Evolutionary conservation across 1,140 invertebrate species (phyloP).

Genomic region (Listronotus bonariensis): DNA sequence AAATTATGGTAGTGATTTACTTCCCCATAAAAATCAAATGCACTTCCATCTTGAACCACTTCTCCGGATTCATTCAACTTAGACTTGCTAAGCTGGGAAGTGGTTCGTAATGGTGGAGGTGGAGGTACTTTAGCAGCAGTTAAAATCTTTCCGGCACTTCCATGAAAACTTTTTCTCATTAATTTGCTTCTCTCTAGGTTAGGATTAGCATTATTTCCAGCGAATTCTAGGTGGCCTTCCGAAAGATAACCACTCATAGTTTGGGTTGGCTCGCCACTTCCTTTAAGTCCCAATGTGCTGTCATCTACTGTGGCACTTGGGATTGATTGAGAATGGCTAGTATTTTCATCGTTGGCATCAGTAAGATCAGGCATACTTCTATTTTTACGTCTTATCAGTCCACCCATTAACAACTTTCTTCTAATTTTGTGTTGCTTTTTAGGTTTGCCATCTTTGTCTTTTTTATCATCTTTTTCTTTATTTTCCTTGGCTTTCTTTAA

Average conservation of each 20-base stretch:
- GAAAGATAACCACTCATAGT: slow-evolving; percentile 81
- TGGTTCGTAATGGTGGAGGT: slow-evolving; percentile 82
- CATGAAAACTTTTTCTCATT: slow-evolving; percentile 88
- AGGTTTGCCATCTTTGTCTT: slow-evolving; percentile 69
- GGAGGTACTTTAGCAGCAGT: slow-evolving; percentile 84
- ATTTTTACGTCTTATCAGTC: slow-evolving; percentile 85
- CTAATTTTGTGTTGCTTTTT: slow-evolving; percentile 92
- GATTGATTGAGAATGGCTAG: slow-evolving; percentile 46
- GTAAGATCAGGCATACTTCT: slow-evolving; percentile 89
- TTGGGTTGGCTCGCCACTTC: slow-evolving; percentile 45
- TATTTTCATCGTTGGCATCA: slow-evolving; percentile 65
- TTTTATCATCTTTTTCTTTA: slow-evolving; percentile 64
- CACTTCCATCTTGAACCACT: slow-evolving; percentile 63
- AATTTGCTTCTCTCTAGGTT: slow-evolving; percentile 84
- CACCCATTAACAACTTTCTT: slow-evolving; percentile 86
- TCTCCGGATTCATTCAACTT: slow-evolving; percentile 62
- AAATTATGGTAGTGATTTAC: slow-evolving; percentile 37
- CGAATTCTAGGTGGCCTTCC: slow-evolving; percentile 82
- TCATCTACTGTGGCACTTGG: slow-evolving; percentile 71
- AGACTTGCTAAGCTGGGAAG: slow-evolving; percentile 78
- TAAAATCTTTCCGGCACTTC: slow-evolving; percentile 77
- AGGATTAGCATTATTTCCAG: slow-evolving; percentile 71
- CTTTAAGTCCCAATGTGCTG: slow-evolving; percentile 70
- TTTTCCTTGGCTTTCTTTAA: slow-evolving; percentile 62
- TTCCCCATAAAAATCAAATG: slow-evolving; percentile 53